These are phyloP conservation scores for Capromys pilorides DNA, from an alignment of 2,797 vertebrate species.

Conservation along the genomic window DNA sequence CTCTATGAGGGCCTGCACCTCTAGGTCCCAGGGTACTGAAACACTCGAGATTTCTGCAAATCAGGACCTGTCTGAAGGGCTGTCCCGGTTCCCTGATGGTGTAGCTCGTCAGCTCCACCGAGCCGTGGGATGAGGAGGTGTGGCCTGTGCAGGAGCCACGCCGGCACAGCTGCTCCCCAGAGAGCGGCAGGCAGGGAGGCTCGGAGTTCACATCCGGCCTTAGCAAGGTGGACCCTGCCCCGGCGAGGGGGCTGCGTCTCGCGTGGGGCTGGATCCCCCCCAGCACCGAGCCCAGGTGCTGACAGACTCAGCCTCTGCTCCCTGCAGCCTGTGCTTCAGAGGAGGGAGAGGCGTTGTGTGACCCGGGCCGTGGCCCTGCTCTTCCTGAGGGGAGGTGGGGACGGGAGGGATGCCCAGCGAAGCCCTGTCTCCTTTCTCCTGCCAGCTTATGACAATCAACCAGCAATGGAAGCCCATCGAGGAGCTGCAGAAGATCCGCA, in stretches of 20 bases:
- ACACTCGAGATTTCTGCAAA: neutral
- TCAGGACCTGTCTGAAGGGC: neutral
- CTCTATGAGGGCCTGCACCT: neutral
- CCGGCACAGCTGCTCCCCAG: neutral
- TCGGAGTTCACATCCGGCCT: neutral
- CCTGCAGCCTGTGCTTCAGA: neutral
- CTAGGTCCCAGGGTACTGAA: neutral
- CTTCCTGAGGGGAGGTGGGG: neutral
- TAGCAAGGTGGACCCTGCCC: neutral
- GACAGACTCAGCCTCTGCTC: neutral
- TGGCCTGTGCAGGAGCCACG: neutral
- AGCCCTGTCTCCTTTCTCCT: conserved; percentile 59
- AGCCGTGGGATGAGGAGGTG: neutral
- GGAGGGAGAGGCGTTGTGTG: conserved; percentile 6
- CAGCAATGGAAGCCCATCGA: conserved; percentile 93
- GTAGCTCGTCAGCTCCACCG: neutral
- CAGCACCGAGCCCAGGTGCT: neutral
- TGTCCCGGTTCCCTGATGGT: neutral
- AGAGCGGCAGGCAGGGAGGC: neutral
- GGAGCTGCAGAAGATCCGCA: conserved; percentile 90
- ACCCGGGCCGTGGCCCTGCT: neutral
- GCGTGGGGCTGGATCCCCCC: neutral
- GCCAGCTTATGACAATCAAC: conserved; percentile 90
- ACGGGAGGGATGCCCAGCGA: neutral
- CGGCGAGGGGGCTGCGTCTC: neutral